Base-by-base conservation (phyloP, 2,797 vertebrate genomes). In the Tympanoctomys barrerae region DNA sequence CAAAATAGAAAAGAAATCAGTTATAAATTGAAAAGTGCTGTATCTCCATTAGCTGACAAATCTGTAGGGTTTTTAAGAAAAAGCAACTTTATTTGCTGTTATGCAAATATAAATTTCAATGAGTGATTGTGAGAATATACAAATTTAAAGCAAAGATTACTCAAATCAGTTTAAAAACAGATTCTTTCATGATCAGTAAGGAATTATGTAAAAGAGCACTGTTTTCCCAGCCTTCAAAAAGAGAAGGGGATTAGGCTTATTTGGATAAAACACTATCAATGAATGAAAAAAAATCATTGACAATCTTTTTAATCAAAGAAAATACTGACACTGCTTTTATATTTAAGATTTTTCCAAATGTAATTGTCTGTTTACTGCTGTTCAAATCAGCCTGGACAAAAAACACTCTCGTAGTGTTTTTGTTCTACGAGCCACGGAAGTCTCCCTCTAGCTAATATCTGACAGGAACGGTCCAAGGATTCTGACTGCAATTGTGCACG, bases 381-480 rank as follows among this genome's bases (percentile, higher is more conserved):
- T 86, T 96, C 75, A 97, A 71, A 96, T 96, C 92, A 97, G 84
- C 89, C 95, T 94, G 94, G 95, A 97, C 96, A 97, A 95, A 95
- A 97, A 89, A 75, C 82, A 5, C 95, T 97, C 96, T 97, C 97
- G 2, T 89, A 98, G 96, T 97, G 98, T 98, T 98, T 98, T 98
- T 98, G 98, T 98, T 98, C 98, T 98, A 91, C 28, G 52, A 98
- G 97, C 97, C 97, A 98, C 98, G 97, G 98, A 98, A 98, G 89
- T 98, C 98, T 98, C 98, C 98, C 98, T 98, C 98, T 97, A 98
- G 98, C 98, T 98, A 98, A 97, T 98, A 98, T 98, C 98, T 98
- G 98, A 98, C 98, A 98, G 98, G 97, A 98, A 97, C 96, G 90
- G 98, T 98, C 98, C 97, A 97, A 97, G 96, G 98, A 98, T 98